Base-by-base conservation (phyloP, 2,888 invertebrate genomes). In the Cremastobaeus sp. region DNA sequence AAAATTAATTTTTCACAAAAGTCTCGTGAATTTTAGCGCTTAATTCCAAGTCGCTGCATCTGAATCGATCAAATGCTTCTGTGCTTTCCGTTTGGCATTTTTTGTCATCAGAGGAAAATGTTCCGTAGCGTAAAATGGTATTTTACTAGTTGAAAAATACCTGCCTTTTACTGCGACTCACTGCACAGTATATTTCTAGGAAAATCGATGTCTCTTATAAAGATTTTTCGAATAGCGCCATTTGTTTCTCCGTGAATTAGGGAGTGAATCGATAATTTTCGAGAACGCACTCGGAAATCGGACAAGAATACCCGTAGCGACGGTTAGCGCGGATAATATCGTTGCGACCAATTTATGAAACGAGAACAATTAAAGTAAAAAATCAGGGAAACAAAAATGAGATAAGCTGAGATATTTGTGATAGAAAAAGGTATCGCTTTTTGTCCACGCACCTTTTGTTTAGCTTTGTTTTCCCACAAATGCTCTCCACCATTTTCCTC, bases 381-480 rank as follows among this genome's bases (percentile, higher is more conserved):
- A 39, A 28, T 18, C 17, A 50, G 21, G 45, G 35, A 8, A 37
- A 21, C 17, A 59, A 39, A 35, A 59, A 45, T 45, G 45, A 50
- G 64, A 71, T 62, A 64, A 62, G 30, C 48, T 25, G 37, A 15
- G 11, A 28, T 41, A 60, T 60, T 21, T 5, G 8, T 5, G n/a
- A 9, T 11, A 48, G 57, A 57, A 41, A 48, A 28, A 41, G 37
- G 66, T 59, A 54, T 60, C 37, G 47, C 32, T 65, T 72, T 66
- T 65, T 72, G 64, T 65, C 47, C 52, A 59, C 71, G 60, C 60
- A 66, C 47, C 64, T 34, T 60, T 59, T 55, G 45, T 72, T 60
- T 60, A 50, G 54, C 32, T 55, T 37, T 41, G 52, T 60, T 66
- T 48, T 50, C 41, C 66, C 54, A 55, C 72, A 72, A 72, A 72